These are phyloP conservation scores for Marcusenius ussheri DNA, from an alignment of 2,113 vertebrate species.

Conservation along the genomic window DNA sequence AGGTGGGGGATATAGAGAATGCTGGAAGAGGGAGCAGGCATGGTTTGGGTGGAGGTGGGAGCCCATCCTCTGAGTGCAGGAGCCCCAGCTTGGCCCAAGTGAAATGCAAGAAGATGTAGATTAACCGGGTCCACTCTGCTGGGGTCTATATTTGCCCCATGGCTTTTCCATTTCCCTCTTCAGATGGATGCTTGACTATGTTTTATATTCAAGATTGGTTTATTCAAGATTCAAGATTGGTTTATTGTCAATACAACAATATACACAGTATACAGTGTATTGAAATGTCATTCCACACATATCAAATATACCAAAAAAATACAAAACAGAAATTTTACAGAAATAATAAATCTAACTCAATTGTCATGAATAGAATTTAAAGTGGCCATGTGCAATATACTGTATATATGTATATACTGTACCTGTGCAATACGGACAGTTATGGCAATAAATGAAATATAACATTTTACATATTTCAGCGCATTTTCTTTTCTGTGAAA, in stretches of 20 bases:
- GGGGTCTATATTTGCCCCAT: background rate
- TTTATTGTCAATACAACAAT: no score
- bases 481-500: background rate
- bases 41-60: background rate
- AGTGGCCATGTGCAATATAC: no score
- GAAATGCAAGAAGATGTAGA: background rate
- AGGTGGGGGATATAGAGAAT: background rate
- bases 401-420: no score
- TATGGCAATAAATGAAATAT: constrained; percentile 11
- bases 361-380: no score
- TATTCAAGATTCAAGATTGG: no score
- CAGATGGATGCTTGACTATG: background rate
- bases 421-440: background rate
- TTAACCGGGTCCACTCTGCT: background rate
- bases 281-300: no score
- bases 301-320: no score
- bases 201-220: background rate
- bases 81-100: background rate
- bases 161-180: background rate
- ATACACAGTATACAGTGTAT: no score
- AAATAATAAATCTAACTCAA: no score
- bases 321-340: no score
- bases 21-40: background rate
- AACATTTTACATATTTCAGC: background rate
- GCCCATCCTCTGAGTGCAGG: background rate